phyloP scores from a whole-genome alignment of 2,113 vertebrate genomes.

The Anoplopoma fimbria region DNA sequence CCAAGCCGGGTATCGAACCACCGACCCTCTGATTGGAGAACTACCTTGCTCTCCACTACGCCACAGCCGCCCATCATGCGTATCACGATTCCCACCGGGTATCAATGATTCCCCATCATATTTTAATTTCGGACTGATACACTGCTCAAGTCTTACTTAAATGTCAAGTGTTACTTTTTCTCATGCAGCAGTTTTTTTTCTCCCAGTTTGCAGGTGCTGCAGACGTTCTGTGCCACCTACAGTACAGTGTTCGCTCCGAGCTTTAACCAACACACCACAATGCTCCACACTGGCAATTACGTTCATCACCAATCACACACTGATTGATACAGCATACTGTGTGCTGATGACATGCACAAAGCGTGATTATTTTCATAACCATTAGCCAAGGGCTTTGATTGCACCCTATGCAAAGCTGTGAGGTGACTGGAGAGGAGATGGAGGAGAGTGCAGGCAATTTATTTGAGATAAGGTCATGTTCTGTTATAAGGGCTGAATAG shows the following conservation, averaged over 20 bases:
- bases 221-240: conserved; percentile 4
- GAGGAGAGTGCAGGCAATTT: conserved; percentile 22
- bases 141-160: neutral
- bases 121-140: neutral
- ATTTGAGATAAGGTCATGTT: conserved; percentile 37
- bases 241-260: neutral
- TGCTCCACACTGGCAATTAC: conserved; percentile 60
- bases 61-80: too few relatives aligned
- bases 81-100: neutral
- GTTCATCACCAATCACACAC: conserved; percentile 66
- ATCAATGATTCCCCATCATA: neutral
- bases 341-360: conserved; percentile 65
- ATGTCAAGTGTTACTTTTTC: too few relatives aligned
- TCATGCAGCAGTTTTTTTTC: neutral
- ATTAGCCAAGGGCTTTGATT: conserved; percentile 70
- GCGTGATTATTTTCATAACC: conserved; percentile 69
- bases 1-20: too few relatives aligned
- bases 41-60: too few relatives aligned
- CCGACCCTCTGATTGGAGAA: too few relatives aligned
- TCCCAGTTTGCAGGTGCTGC: conserved; percentile 31
- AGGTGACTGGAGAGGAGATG: conserved; percentile 66
- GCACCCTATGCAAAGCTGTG: conserved; percentile 39
- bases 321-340: conserved; percentile 71
- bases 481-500: neutral
- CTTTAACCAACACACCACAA: conserved; percentile 43